These are phyloP conservation scores for Rhodeus uyekii DNA, from an alignment of 2,797 vertebrate species.

Conservation along the genomic window DNA sequence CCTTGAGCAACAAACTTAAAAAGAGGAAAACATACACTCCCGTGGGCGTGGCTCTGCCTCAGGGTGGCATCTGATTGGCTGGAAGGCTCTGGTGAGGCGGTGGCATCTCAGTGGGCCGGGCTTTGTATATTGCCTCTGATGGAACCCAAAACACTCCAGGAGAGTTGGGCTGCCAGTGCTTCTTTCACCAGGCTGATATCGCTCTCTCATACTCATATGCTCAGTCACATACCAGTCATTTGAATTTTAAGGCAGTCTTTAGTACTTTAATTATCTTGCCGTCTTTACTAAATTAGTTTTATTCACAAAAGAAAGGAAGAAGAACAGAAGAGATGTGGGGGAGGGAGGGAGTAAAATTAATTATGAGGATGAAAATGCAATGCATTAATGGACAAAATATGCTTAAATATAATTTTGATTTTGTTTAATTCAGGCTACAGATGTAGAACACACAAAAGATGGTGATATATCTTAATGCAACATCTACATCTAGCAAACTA, in stretches of 20 bases:
- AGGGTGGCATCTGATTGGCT: slow-evolving; percentile 80
- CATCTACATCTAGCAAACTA: not conserved
- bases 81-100: slow-evolving; percentile 70
- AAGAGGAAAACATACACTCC: slow-evolving; percentile 44
- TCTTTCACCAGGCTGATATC: slow-evolving; percentile 10
- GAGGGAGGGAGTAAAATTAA: not conserved
- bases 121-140: slow-evolving; percentile 58
- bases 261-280: not conserved
- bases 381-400: not conserved
- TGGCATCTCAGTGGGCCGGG: slow-evolving; percentile 60
- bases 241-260: not conserved
- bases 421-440: not conserved
- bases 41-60: slow-evolving; percentile 69
- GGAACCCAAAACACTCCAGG: slow-evolving; percentile 79
- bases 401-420: not conserved
- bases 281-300: not conserved
- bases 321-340: not conserved
- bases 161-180: slow-evolving; percentile 72
- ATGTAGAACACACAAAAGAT: not conserved
- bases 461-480: not conserved
- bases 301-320: not conserved
- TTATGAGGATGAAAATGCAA: not conserved
- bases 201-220: slow-evolving; percentile 33
- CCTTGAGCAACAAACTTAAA: not conserved
- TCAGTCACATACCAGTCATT: not conserved